A percentile compares a stretch with the other conserved stretches of the same genome.
Evolutionary conservation across 2,888 invertebrate species (phyloP).

Genomic region (Netelia virgata): DNA sequence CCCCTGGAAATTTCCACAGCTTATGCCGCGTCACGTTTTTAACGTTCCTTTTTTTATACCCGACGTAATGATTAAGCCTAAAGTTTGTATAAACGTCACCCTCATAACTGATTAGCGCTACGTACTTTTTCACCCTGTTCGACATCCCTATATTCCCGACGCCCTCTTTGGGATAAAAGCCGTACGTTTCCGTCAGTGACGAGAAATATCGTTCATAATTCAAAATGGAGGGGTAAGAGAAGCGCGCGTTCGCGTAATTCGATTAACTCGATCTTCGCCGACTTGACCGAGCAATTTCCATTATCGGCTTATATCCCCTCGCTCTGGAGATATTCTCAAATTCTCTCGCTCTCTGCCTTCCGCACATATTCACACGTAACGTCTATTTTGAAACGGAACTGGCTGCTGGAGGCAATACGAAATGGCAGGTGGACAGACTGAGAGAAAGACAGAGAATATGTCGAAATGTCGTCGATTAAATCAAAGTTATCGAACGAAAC

Average conservation of each 20-base stretch:
- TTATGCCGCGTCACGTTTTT: slow-evolving; percentile 37
- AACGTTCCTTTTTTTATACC: slow-evolving; percentile 21
- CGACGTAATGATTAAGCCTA: slow-evolving; percentile 24
- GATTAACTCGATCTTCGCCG: slow-evolving; percentile 68
- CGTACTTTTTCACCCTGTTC: not conserved
- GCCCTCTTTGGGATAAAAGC: not conserved
- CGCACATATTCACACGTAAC: slow-evolving; percentile 28
- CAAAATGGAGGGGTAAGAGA: not conserved
- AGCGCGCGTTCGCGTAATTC: slow-evolving; percentile 53
- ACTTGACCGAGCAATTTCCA: slow-evolving; percentile 73
- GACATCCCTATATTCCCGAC: not conserved
- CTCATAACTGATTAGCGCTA: not conserved
- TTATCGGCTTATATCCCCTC: slow-evolving; percentile 71
- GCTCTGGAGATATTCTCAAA: slow-evolving; percentile 23
- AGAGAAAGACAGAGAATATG: slow-evolving; percentile 5
- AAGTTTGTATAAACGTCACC: not conserved
- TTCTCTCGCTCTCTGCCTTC: slow-evolving; percentile 8
- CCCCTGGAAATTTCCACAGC: not conserved
- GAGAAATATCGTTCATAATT: not conserved
- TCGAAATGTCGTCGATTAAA: slow-evolving; percentile 51
- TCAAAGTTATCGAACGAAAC: slow-evolving; percentile 28
- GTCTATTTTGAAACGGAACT: not conserved
- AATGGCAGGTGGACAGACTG: not conserved
- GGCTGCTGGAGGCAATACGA: not conserved
- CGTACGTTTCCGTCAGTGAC: slow-evolving; percentile 20